Conservation (phyloP, 2,113 vertebrate species). For the Pluvianellus socialis region DNA sequence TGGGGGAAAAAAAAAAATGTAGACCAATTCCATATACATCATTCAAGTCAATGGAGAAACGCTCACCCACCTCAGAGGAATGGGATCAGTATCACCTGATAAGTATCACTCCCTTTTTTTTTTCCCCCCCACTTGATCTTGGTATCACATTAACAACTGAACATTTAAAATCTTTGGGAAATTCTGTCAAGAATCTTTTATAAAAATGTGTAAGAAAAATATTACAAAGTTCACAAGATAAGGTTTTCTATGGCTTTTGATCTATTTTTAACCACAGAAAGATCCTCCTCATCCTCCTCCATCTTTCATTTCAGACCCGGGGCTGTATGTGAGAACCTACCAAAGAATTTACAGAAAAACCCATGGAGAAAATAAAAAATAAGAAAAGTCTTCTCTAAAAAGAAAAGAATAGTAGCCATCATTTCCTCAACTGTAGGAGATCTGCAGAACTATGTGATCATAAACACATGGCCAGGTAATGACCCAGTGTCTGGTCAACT, state of each 20-base stretch:
- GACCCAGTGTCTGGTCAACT: background rate
- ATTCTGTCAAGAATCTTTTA: background rate
- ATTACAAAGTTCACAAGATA: background rate
- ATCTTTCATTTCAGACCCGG: background rate
- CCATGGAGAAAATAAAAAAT: background rate
- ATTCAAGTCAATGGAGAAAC: background rate
- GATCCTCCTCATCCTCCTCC: background rate
- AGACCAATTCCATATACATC: background rate
- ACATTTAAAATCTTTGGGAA: background rate
- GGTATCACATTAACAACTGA: background rate
- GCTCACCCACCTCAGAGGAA: too few relatives aligned
- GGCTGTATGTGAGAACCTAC: background rate
- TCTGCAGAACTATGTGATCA: background rate
- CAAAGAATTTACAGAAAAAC: background rate
- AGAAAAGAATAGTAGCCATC: background rate
- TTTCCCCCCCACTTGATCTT: background rate
- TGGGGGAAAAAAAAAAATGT: background rate
- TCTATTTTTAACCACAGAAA: background rate
- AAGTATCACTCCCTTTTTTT: too few relatives aligned
- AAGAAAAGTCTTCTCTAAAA: background rate
- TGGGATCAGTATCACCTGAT: background rate
- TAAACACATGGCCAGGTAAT: background rate
- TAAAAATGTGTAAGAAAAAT: background rate
- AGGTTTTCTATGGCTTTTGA: background rate
- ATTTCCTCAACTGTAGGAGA: background rate